These are phyloP conservation scores for Heteronetta atricapilla DNA, from an alignment of 2,113 vertebrate genomes.

Conservation along the genomic window DNA sequence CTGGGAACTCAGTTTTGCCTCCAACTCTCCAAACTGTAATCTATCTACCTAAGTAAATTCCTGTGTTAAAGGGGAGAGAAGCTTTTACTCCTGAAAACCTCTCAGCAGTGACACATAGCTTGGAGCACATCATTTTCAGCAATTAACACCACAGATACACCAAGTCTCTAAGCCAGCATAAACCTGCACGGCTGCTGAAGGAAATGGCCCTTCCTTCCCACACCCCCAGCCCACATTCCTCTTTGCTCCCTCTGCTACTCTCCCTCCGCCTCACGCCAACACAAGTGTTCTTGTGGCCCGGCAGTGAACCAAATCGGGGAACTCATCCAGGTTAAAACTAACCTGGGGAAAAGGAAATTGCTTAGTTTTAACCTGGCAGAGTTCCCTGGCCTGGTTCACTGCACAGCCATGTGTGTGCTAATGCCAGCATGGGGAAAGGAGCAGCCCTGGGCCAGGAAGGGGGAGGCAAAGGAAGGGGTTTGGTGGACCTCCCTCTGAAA, in stretches of 20 bases:
- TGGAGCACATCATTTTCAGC: constrained; percentile 39
- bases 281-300: constrained; percentile 31
- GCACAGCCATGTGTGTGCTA: neutral
- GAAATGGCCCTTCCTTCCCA: constrained; percentile 50
- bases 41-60: neutral
- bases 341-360: constrained; percentile 62
- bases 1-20: neutral
- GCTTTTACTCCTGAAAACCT: constrained; percentile 22
- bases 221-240: constrained; percentile 29
- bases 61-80: neutral
- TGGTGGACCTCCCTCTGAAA: neutral
- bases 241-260: neutral
- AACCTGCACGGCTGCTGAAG: constrained; percentile 26
- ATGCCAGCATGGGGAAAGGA: constrained; percentile 34
- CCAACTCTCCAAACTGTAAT: neutral
- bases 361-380: constrained; percentile 49
- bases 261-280: neutral
- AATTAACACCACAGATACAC: constrained; percentile 55
- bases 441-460: constrained; percentile 13
- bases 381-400: constrained; percentile 46
- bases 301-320: constrained; percentile 55
- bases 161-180: constrained; percentile 36
- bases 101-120: constrained; percentile 3
- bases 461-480: neutral
- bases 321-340: constrained; percentile 54